These are phyloP conservation scores for Trichechus manatus DNA, from an alignment of 2,113 vertebrate species.

Conservation along the genomic window DNA sequence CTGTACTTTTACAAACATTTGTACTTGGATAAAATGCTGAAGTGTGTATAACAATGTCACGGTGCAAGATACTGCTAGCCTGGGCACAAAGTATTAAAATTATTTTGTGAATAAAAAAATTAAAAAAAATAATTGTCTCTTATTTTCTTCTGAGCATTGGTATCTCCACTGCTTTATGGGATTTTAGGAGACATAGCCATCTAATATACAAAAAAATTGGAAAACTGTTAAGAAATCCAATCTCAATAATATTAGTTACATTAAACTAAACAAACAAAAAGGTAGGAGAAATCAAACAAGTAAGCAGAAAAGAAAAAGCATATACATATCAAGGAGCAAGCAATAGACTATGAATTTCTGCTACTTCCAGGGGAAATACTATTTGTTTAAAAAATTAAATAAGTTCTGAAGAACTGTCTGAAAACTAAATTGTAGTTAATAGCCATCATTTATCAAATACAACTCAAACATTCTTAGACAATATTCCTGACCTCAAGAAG, in stretches of 20 bases:
- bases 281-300: neutral
- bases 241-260: neutral
- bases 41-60: slow-evolving; percentile 82
- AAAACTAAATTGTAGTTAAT: neutral
- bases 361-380: neutral
- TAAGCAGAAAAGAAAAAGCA: neutral
- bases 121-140: neutral
- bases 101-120: slow-evolving; percentile 79
- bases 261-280: neutral
- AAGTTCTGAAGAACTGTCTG: neutral
- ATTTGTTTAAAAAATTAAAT: slow-evolving; percentile 17
- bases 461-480: neutral
- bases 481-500: neutral
- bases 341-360: neutral
- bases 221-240: neutral
- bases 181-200: neutral
- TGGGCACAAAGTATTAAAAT: slow-evolving; percentile 82
- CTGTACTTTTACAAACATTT: slow-evolving; percentile 77
- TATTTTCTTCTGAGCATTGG: neutral
- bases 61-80: slow-evolving; percentile 81
- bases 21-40: slow-evolving; percentile 80
- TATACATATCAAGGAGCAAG: neutral
- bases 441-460: neutral
- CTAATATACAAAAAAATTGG: neutral
- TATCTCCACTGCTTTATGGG: neutral